These are phyloP conservation scores for Hormaphis cornu DNA, from an alignment of 1,140 invertebrate genomes.

Conservation along the genomic window DNA sequence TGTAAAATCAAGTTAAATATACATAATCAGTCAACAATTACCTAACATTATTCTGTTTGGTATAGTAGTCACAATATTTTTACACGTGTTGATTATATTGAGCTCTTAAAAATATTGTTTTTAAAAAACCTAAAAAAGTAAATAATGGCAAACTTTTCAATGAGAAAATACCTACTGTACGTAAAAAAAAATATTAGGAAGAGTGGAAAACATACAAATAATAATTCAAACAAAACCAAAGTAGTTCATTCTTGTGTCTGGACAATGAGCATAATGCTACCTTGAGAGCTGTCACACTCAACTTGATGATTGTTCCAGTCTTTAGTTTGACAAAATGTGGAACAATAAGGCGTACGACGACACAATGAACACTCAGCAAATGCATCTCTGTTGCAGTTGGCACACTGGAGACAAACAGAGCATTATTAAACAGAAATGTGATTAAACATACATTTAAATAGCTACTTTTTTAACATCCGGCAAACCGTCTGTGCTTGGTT, in stretches of 20 bases:
- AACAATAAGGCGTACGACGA: conserved; percentile 73
- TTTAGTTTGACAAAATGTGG: conserved; percentile 76
- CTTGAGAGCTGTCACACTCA: conserved; percentile 59
- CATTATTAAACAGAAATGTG: conserved; percentile 5
- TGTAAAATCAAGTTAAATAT: too few relatives aligned
- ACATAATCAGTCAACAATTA: not conserved
- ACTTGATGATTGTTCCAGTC: conserved; percentile 77
- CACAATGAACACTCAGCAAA: conserved; percentile 75
- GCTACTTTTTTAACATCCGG: conserved; percentile 25
- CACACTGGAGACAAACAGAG: conserved; percentile 53
- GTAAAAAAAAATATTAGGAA: not conserved
- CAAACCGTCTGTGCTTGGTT: not conserved
- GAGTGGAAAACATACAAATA: not conserved
- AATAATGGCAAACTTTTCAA: not conserved
- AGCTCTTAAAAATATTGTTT: too few relatives aligned
- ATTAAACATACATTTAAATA: conserved; percentile 1
- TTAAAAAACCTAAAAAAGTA: too few relatives aligned
- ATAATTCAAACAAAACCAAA: not conserved
- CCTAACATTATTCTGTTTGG: not conserved
- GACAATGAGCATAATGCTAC: conserved; percentile 50
- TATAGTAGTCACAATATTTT: not conserved
- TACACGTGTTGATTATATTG: too few relatives aligned
- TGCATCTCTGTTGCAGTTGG: conserved; percentile 76
- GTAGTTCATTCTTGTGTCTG: conserved; percentile 40
- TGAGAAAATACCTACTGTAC: not conserved